Conservation (phyloP, 2,113 vertebrate genomes). For the Notiomystis cincta region DNA sequence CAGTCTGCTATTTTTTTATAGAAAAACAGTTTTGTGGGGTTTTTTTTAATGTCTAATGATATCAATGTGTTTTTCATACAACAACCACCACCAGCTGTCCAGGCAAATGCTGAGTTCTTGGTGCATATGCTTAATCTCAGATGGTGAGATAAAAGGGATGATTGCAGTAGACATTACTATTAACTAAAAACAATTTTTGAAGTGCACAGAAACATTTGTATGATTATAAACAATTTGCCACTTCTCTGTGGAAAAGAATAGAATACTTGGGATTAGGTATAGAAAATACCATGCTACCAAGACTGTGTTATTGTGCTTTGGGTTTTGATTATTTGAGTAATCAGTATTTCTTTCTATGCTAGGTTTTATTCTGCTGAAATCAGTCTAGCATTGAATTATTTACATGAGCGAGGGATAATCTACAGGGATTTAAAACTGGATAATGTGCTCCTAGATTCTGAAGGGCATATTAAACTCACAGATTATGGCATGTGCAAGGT, state of each 20-base stretch:
- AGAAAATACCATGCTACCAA: neutral
- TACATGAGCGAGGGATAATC: slow-evolving; percentile 97
- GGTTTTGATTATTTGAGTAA: neutral
- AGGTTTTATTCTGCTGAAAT: slow-evolving; percentile 99
- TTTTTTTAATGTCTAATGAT: neutral
- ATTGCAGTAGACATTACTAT: neutral
- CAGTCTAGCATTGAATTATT: slow-evolving; percentile 96
- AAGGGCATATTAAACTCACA: slow-evolving; percentile 99
- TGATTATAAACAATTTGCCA: neutral
- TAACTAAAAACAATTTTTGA: neutral
- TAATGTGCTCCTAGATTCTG: slow-evolving; percentile 95
- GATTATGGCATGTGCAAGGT: slow-evolving; percentile 99
- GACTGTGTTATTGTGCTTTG: neutral
- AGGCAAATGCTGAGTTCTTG: slow-evolving; percentile 30
- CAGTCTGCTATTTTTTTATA: neutral
- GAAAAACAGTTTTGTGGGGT: neutral
- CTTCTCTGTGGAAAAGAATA: neutral
- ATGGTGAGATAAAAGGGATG: slow-evolving; percentile 17
- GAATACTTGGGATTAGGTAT: neutral
- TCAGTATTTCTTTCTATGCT: slow-evolving; percentile 15
- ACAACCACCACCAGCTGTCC: slow-evolving; percentile 9
- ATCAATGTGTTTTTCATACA: neutral
- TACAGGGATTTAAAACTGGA: slow-evolving; percentile 98
- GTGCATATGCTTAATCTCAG: slow-evolving; percentile 41
- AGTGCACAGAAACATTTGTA: neutral